phyloP scores from a whole-genome alignment of 1,140 invertebrate genomes.

The Caerostris darwini region DNA sequence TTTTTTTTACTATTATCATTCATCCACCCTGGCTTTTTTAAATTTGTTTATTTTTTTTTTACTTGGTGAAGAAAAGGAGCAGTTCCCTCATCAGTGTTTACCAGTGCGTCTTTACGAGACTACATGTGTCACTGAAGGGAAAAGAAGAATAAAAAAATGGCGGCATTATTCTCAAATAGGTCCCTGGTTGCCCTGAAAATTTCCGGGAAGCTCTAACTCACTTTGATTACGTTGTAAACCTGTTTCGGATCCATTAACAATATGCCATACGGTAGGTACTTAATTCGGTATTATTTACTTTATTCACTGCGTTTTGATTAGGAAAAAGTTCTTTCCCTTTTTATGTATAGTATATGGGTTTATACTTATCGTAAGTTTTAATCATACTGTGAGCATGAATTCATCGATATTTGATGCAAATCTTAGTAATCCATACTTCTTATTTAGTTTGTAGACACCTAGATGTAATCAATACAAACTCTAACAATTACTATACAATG shows the following conservation, averaged over 20 bases:
- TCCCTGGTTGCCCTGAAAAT: background rate
- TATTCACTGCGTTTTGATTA: too few species aligned
- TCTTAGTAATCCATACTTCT: too few species aligned
- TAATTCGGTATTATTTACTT: background rate
- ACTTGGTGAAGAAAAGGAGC: background rate
- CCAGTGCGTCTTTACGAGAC: background rate
- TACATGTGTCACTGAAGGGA: background rate
- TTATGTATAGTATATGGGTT: too few species aligned
- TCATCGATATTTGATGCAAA: too few species aligned
- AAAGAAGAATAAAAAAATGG: background rate
- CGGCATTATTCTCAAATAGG: background rate
- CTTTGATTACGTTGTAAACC: background rate
- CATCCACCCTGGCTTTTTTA: background rate
- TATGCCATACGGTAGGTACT: background rate
- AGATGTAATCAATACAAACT: too few species aligned
- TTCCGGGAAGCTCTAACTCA: background rate
- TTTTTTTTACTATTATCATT: background rate
- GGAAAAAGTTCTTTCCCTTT: too few species aligned
- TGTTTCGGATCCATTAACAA: background rate
- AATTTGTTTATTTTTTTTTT: background rate
- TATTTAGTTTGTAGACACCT: too few species aligned
- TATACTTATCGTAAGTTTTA: too few species aligned
- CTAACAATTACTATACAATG: too few species aligned
- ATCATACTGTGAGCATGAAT: too few species aligned
- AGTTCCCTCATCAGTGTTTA: background rate